phyloP scores from a whole-genome alignment of 1,140 invertebrate species.

The Trichonephila inaurata region DNA sequence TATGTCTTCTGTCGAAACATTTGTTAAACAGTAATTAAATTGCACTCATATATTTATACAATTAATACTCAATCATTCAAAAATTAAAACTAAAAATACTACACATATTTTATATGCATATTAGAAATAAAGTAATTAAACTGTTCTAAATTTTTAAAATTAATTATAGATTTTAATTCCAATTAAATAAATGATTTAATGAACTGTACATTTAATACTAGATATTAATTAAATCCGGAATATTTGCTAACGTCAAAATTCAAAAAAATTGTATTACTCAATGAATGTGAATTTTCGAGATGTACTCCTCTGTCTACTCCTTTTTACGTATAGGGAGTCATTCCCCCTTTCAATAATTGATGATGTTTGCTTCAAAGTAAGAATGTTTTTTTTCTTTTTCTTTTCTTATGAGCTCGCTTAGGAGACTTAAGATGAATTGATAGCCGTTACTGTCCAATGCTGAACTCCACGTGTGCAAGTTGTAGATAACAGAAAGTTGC shows the following conservation, averaged over 20 bases:
- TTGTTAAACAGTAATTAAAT: too few relatives aligned
- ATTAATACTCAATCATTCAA: too few relatives aligned
- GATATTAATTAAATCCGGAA: constrained; percentile 27
- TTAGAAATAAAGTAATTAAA: too few relatives aligned
- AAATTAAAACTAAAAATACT: too few relatives aligned
- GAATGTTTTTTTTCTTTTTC: background rate
- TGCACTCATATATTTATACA: too few relatives aligned
- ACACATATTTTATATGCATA: too few relatives aligned
- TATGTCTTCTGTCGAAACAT: too few relatives aligned
- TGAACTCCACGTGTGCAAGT: constrained; percentile 45
- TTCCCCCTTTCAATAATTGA: constrained; percentile 58
- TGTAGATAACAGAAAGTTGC: constrained; percentile 51
- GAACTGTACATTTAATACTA: background rate
- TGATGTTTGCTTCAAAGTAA: constrained; percentile 53
- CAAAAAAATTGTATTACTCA: background rate
- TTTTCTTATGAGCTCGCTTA: background rate
- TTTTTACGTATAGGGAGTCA: background rate
- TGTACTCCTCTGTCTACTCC: background rate
- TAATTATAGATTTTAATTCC: background rate
- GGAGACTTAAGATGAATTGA: constrained; percentile 64
- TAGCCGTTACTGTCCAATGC: constrained; percentile 54
- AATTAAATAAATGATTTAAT: background rate
- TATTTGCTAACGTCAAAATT: constrained; percentile 22
- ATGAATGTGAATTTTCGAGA: constrained; percentile 19
- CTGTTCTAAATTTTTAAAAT: too few relatives aligned